Evolutionary conservation across 2,888 invertebrate species (phyloP).

Genomic region (Ceriagrion tenellum): DNA sequence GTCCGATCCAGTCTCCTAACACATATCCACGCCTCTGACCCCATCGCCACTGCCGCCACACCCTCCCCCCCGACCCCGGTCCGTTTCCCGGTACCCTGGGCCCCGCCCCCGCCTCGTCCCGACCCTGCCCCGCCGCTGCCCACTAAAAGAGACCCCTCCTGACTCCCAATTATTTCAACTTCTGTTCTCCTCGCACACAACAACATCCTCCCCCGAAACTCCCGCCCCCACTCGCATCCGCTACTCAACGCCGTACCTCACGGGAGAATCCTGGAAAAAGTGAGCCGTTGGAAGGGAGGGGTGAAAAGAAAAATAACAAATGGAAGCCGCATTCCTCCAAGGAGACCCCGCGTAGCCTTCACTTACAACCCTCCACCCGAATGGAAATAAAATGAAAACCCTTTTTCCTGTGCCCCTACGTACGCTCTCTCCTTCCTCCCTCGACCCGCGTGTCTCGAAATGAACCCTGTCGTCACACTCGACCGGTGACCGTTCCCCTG

Average conservation of each 20-base stretch:
- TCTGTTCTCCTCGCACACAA: not conserved
- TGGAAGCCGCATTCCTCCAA: not conserved
- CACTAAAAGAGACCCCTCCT: not conserved
- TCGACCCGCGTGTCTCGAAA: too few species aligned
- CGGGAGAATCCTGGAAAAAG: not conserved
- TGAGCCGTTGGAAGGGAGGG: not conserved
- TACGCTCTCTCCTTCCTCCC: too few species aligned
- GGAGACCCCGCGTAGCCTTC: not conserved
- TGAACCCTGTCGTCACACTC: not conserved
- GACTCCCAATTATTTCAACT: conserved; percentile 34
- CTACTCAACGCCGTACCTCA: not conserved
- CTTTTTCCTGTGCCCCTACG: not conserved
- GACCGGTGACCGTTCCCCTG: not conserved
- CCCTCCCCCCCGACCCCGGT: not conserved
- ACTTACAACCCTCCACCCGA: not conserved
- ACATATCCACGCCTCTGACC: conserved; percentile 35
- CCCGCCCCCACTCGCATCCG: not conserved
- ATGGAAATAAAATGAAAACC: not conserved
- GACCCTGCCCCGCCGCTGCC: not conserved
- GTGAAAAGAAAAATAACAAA: not conserved
- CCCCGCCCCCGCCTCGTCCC: not conserved
- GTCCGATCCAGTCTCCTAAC: conserved; percentile 50
- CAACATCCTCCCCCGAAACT: not conserved
- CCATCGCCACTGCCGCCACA: conserved; percentile 1
- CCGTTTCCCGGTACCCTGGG: not conserved